A percentile compares a stretch with the other conserved stretches of the same genome.
Conservation (phyloP, 2,113 vertebrate genomes). For the Bolborhynchus lineola region DNA sequence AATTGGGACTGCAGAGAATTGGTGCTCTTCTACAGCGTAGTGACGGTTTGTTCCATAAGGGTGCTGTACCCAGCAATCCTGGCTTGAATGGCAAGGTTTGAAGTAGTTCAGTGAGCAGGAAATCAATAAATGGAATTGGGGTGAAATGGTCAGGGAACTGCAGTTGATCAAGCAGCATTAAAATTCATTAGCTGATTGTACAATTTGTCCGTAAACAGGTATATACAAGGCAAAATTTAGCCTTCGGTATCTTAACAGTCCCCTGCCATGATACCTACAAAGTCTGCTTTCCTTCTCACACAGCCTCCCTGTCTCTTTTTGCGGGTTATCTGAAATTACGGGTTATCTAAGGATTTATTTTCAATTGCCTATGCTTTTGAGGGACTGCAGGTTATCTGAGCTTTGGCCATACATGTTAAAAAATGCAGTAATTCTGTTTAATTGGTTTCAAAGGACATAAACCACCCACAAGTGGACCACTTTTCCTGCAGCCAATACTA, state of each 20-base stretch:
- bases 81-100: neutral
- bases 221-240: neutral
- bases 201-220: neutral
- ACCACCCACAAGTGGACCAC: neutral
- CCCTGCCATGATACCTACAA: neutral
- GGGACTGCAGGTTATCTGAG: neutral
- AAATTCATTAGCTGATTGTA: neutral
- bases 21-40: neutral
- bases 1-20: neutral
- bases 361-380: neutral
- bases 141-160: slow-evolving; percentile 24
- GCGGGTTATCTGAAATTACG: neutral
- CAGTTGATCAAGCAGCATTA: slow-evolving; percentile 5
- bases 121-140: neutral
- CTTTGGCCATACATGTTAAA: neutral
- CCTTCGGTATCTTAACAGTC: neutral
- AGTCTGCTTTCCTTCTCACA: neutral
- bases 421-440: neutral
- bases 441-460: neutral
- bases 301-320: neutral
- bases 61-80: neutral
- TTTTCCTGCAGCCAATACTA: neutral
- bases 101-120: neutral
- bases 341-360: neutral
- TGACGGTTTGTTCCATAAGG: neutral